Conservation (phyloP, 2,113 vertebrate genomes). For the Bothrops jararaca region DNA sequence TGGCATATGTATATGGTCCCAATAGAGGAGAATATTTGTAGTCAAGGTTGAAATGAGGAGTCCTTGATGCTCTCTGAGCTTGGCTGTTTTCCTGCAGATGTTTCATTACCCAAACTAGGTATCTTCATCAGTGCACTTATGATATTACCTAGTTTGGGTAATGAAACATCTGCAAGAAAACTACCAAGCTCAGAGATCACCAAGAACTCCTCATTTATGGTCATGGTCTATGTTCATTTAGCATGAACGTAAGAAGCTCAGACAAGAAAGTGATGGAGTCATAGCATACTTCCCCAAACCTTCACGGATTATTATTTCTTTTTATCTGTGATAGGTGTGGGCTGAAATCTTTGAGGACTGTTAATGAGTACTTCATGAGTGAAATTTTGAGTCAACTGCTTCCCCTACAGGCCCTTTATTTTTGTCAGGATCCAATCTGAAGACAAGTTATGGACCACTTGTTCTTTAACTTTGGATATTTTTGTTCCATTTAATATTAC, state of each 20-base stretch:
- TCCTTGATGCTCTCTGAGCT: not conserved
- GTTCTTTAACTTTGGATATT: not conserved
- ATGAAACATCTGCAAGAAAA: not conserved
- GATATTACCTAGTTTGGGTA: not conserved
- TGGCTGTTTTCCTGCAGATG: not conserved
- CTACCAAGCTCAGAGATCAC: not conserved
- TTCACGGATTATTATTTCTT: not conserved
- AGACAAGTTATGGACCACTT: not conserved
- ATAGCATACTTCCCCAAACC: not conserved
- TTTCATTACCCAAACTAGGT: not conserved
- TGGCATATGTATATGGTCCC: not conserved
- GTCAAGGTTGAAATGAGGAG: not conserved
- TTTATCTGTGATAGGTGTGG: not conserved
- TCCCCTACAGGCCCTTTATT: not conserved
- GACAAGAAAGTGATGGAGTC: not conserved
- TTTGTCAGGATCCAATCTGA: not conserved
- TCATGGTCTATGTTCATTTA: not conserved
- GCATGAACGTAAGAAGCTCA: not conserved
- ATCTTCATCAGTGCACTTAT: not conserved
- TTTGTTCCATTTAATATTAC: not conserved
- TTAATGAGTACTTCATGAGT: not conserved
- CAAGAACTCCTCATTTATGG: not conserved
- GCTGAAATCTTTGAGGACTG: not conserved
- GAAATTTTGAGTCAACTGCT: not conserved
- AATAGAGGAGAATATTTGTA: not conserved